Conservation (phyloP, 2,888 invertebrate genomes). For the Agonopterix arenella region DNA sequence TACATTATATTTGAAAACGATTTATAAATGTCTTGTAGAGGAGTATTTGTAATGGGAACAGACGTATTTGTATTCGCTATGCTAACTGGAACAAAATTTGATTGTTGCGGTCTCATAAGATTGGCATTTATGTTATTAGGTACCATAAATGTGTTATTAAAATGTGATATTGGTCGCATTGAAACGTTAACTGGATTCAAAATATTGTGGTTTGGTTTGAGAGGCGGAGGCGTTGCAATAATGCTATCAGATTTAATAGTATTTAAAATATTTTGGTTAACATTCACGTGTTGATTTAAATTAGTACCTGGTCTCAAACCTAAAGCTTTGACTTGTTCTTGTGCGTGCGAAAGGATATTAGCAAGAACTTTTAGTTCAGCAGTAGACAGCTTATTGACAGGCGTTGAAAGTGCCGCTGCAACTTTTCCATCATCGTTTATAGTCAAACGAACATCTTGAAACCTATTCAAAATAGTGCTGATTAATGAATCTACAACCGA, state of each 20-base stretch:
- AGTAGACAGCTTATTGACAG: slow-evolving; percentile 16
- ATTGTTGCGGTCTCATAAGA: too few relatives aligned
- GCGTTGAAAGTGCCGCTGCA: slow-evolving; percentile 15
- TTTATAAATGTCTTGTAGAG: slow-evolving; percentile 1
- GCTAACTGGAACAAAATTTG: too few relatives aligned
- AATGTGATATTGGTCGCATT: too few relatives aligned
- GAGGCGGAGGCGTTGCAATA: too few relatives aligned
- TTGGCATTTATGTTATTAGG: too few relatives aligned
- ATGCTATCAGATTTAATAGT: too few relatives aligned
- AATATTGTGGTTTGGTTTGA: too few relatives aligned
- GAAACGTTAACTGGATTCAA: too few relatives aligned
- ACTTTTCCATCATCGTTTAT: slow-evolving; percentile 17
- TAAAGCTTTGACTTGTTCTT: slow-evolving; percentile 16
- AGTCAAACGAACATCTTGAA: slow-evolving; percentile 18
- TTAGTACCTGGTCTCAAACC: slow-evolving; percentile 3
- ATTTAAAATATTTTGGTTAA: not conserved
- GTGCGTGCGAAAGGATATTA: slow-evolving; percentile 19
- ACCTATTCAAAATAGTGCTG: slow-evolving; percentile 16
- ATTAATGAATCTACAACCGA: slow-evolving; percentile 8
- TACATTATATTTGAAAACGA: slow-evolving; percentile 4
- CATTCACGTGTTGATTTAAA: not conserved
- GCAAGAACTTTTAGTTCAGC: slow-evolving; percentile 24
- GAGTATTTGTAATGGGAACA: too few relatives aligned
- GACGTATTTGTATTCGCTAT: too few relatives aligned
- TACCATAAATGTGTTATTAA: too few relatives aligned